phyloP scores from a whole-genome alignment of 2,888 invertebrate species.

The Sinhomidia bicolor region DNA sequence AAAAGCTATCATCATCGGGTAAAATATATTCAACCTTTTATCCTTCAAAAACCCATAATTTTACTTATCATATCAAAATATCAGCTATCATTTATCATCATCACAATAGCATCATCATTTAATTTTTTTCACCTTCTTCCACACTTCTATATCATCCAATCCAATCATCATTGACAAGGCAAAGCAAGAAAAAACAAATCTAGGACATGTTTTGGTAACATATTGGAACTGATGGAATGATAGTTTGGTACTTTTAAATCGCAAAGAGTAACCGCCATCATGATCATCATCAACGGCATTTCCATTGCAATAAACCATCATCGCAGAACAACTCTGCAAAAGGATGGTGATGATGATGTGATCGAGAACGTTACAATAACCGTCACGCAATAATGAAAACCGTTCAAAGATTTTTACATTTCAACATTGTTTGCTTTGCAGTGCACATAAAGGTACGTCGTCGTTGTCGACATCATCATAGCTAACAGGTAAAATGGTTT shows the following conservation, averaged over 20 bases:
- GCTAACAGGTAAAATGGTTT: neutral
- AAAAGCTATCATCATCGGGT: neutral
- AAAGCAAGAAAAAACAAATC: constrained; percentile 47
- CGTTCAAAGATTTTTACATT: neutral
- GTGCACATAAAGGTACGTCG: too few relatives aligned
- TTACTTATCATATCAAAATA: neutral
- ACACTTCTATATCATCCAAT: neutral
- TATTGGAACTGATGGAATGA: neutral
- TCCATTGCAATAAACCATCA: neutral
- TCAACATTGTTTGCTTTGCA: neutral
- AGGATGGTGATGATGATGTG: neutral
- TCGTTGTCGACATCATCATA: neutral
- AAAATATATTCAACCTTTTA: neutral
- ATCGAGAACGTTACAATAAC: neutral
- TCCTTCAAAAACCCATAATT: constrained; percentile 18
- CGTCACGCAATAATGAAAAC: neutral
- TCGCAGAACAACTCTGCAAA: neutral
- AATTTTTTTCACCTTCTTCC: neutral
- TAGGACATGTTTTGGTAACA: constrained; percentile 31
- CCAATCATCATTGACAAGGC: constrained; percentile 56
- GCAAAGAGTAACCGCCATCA: neutral
- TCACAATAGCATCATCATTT: neutral
- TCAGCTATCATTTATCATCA: neutral
- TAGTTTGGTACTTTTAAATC: too few relatives aligned
- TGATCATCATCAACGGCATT: neutral